Conservation (phyloP, 2,797 vertebrate genomes). For the Epinephelus awoara region DNA sequence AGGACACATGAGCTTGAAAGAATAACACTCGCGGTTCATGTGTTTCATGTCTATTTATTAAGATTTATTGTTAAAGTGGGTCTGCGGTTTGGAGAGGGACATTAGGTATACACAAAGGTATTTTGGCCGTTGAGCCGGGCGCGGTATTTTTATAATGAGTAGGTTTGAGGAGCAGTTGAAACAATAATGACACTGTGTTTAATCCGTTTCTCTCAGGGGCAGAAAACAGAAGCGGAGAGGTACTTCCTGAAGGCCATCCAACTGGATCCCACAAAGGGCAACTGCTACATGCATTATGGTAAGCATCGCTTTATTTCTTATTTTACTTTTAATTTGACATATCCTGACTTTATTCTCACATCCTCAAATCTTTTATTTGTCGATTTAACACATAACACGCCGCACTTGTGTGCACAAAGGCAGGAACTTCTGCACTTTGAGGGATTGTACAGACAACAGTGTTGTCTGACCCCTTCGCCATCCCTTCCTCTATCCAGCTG, state of each 20-base stretch:
- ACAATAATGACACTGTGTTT: slow-evolving; percentile 67
- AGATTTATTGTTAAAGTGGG: slow-evolving; percentile 72
- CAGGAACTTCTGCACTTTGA: slow-evolving; percentile 40
- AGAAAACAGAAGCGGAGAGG: slow-evolving; percentile 95
- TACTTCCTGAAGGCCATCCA: slow-evolving; percentile 98
- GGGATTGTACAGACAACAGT: slow-evolving; percentile 39
- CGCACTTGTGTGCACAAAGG: slow-evolving; percentile 37
- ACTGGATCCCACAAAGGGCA: slow-evolving; percentile 97
- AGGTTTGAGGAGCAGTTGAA: slow-evolving; percentile 58
- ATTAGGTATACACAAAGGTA: slow-evolving; percentile 56
- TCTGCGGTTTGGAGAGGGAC: slow-evolving; percentile 65
- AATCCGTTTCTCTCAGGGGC: slow-evolving; percentile 88
- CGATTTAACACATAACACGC: background rate
- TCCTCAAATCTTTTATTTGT: slow-evolving; percentile 28
- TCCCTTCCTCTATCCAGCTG: slow-evolving; percentile 37
- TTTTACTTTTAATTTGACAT: slow-evolving; percentile 27
- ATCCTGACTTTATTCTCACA: slow-evolving; percentile 24
- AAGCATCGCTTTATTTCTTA: slow-evolving; percentile 66
- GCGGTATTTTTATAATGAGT: slow-evolving; percentile 64
- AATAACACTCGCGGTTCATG: slow-evolving; percentile 56
- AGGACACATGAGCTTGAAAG: slow-evolving; percentile 65
- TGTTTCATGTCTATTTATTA: slow-evolving; percentile 71
- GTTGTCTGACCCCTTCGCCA: slow-evolving; percentile 52
- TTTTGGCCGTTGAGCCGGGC: slow-evolving; percentile 57
- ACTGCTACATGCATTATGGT: slow-evolving; percentile 99